These are phyloP conservation scores for Aricia agestis DNA, from an alignment of 1,140 invertebrate genomes.

Conservation along the genomic window DNA sequence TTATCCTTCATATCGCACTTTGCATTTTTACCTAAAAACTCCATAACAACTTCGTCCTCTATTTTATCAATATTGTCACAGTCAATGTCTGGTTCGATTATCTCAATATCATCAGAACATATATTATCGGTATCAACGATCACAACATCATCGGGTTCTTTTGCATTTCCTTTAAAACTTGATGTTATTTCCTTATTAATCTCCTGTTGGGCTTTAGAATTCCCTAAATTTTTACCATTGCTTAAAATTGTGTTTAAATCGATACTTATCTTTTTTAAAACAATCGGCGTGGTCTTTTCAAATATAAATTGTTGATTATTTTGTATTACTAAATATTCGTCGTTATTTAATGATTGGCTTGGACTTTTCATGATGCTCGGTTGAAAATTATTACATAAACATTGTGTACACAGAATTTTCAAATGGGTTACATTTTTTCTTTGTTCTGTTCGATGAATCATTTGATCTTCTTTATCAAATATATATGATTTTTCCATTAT, in stretches of 20 bases:
- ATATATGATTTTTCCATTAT: slow-evolving; percentile 56
- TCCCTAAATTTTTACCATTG: slow-evolving; percentile 29
- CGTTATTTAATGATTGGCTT: slow-evolving; percentile 48
- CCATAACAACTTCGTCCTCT: slow-evolving; percentile 61
- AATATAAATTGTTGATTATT: slow-evolving; percentile 68
- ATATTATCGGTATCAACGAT: slow-evolving; percentile 46
- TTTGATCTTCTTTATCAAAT: slow-evolving; percentile 68
- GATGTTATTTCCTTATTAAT: slow-evolving; percentile 55
- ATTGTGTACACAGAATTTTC: slow-evolving; percentile 59
- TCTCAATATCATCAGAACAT: slow-evolving; percentile 60
- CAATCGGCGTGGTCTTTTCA: slow-evolving; percentile 45
- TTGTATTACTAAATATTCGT: slow-evolving; percentile 64
- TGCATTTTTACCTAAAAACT: slow-evolving; percentile 62
- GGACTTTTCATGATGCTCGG: slow-evolving; percentile 52
- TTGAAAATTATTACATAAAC: slow-evolving; percentile 54
- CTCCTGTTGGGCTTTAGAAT: slow-evolving; percentile 52
- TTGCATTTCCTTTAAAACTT: slow-evolving; percentile 46
- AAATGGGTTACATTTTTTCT: slow-evolving; percentile 47
- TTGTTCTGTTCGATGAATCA: slow-evolving; percentile 52
- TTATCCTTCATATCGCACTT: slow-evolving; percentile 30
- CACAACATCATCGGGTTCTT: slow-evolving; percentile 45
- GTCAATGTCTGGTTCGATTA: slow-evolving; percentile 51
- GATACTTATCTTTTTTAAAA: slow-evolving; percentile 30
- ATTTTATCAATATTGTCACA: slow-evolving; percentile 57
- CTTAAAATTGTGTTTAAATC: slow-evolving; percentile 27